A percentile compares a stretch with the other conserved stretches of the same genome.
Conservation (phyloP, 2,797 vertebrate species). For the Rhabdomys pumilio region DNA sequence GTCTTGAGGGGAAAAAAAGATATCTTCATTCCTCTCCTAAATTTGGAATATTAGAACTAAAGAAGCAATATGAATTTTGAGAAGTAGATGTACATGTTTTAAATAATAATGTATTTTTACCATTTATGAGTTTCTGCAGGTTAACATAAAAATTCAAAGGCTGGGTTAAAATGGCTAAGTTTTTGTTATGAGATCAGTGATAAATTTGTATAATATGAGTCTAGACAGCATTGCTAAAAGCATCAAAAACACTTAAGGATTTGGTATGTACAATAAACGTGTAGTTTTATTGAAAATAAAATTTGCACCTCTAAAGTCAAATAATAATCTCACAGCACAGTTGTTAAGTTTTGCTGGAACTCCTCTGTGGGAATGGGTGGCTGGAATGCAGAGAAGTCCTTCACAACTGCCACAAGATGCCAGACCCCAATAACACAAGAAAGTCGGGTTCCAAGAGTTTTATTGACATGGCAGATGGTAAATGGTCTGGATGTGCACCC, state of each 20-base stretch:
- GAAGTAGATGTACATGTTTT: constrained; percentile 56
- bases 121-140: not conserved
- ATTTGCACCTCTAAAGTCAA: constrained; percentile 28
- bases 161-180: constrained; percentile 7
- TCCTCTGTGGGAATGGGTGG: not conserved
- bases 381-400: too few species aligned
- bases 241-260: constrained; percentile 11
- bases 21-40: not conserved
- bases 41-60: not conserved
- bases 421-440: too few species aligned
- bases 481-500: too few species aligned
- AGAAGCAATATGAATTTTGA: constrained; percentile 39
- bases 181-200: constrained; percentile 29
- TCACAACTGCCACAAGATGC: too few species aligned
- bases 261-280: constrained; percentile 6
- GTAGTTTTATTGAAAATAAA: constrained; percentile 30
- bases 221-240: not conserved
- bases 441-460: too few species aligned
- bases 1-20: too few species aligned
- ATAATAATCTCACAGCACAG: not conserved
- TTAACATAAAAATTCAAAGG: constrained; percentile 38
- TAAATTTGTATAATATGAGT: constrained; percentile 36
- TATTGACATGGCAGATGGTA: too few species aligned
- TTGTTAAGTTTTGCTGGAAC: not conserved
- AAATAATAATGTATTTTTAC: constrained; percentile 22